A percentile compares a stretch with the other conserved stretches of the same genome.
Evolutionary conservation across 2,797 vertebrate species (phyloP).

Genomic region (Catharus ustulatus): DNA sequence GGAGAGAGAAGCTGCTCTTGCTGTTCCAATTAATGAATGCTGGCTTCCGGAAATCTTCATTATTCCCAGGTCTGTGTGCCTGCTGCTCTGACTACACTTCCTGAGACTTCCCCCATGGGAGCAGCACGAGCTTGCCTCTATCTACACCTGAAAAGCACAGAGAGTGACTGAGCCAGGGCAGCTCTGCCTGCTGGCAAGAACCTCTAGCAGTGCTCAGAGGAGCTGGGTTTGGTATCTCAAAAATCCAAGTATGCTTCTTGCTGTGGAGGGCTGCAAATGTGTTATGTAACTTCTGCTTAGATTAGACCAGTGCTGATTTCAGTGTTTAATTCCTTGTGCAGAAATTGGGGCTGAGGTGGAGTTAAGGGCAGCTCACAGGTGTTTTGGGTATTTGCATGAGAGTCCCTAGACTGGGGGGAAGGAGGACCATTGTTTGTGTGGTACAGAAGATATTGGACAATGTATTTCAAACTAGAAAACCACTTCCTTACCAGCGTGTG

Average conservation of each 20-base stretch:
- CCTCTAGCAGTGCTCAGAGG: not conserved
- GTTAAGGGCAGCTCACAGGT: not conserved
- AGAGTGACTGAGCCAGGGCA: not conserved
- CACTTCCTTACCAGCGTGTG: not conserved
- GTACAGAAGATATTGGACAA: not conserved
- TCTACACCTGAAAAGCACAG: not conserved
- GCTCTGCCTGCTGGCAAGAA: not conserved
- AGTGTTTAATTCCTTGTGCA: not conserved
- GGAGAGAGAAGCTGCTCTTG: not conserved
- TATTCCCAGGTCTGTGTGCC: not conserved
- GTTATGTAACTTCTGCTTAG: not conserved
- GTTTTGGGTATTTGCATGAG: not conserved
- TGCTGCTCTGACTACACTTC: not conserved
- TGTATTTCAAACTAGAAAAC: not conserved
- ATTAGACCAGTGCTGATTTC: not conserved
- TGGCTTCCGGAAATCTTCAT: not conserved
- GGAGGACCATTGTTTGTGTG: not conserved
- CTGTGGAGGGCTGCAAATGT: not conserved
- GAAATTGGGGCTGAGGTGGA: rapidly evolving
- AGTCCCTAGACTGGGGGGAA: rapidly evolving
- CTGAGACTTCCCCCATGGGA: not conserved
- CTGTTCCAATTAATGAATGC: not conserved
- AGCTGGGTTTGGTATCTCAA: not conserved
- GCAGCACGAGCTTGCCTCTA: not conserved
- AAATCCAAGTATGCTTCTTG: not conserved